Base-by-base conservation (phyloP, 2,888 invertebrate genomes). In the Anoplius nigerrimus region DNA sequence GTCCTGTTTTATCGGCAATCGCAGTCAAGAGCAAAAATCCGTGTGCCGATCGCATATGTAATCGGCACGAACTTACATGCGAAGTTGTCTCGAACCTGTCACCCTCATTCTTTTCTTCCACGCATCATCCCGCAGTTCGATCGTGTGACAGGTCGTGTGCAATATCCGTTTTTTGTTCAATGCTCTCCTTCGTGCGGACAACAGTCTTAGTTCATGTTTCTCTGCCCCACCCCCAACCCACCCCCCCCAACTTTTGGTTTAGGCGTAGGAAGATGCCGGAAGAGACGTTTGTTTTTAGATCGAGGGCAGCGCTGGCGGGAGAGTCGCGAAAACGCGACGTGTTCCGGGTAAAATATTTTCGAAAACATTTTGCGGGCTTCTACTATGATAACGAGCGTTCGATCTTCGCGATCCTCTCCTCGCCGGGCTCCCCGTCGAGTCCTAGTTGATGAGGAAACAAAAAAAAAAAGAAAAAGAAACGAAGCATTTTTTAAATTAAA, bases 401-500 rank as follows among this genome's bases (percentile, higher is more conserved):
- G 18, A 46, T 55, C 53, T 61, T 63, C 66, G 58, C 51, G 34
- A 62, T 54, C n/a, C 22, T 63, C 56, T 52, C 62, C 62, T 61
- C 46, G 53, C 46, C 64, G 69, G 34, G 34, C 53, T 56, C 65
- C 62, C 66, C 66, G 66, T 59, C 70, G 65, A 74, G 66, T 62
- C 60, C 68, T 76, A 78, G 69, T 76, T 72, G 69, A 78, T 62
- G 69, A 67, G 61, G 71, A 55, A 63, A 54, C 18, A 60, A 55
- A 34, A 69, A 42, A 51, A 62, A 67, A 67, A 76, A 60, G 27
- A 34, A 69, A 42, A 51, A 62, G 69, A 67, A 76, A 78, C 67
- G 60, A 78, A 75, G 68, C 79, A 75, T 79, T 79, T 79, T 79
- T 79, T 73, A 75, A 79, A 76, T 76, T 79, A 79, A 79, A 79